These are phyloP conservation scores for Orthosia incerta DNA, from an alignment of 2,888 invertebrate species.

Conservation along the genomic window DNA sequence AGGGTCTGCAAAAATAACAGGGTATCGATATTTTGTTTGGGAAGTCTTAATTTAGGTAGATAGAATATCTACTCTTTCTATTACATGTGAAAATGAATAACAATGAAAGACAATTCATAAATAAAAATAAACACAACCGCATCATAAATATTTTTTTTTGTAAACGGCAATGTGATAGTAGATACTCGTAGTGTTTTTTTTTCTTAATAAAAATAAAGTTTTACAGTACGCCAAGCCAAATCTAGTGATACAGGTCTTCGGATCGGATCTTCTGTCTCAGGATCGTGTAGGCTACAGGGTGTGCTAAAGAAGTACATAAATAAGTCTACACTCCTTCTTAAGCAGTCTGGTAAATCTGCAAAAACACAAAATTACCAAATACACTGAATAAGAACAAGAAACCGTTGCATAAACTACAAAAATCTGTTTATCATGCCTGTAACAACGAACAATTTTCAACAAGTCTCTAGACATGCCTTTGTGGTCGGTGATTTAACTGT, in stretches of 20 bases:
- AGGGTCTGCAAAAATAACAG: conserved; percentile 71
- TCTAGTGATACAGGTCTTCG: no score
- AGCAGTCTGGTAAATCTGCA: not conserved
- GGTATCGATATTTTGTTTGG: not conserved
- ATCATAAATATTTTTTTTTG: not conserved
- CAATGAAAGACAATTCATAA: no score
- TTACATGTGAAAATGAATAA: no score
- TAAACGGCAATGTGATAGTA: not conserved
- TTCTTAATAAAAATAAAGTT: not conserved
- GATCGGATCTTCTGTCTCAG: no score
- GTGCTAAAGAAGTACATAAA: not conserved
- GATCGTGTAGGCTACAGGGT: not conserved
- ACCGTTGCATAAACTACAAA: not conserved
- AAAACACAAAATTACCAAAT: not conserved
- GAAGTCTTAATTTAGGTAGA: not conserved
- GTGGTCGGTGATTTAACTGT: not conserved
- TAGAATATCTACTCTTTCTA: no score
- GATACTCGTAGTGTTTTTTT: not conserved
- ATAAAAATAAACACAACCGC: no score
- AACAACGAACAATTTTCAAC: not conserved
- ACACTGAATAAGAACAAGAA: not conserved
- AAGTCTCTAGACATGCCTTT: not conserved
- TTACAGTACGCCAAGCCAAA: not conserved
- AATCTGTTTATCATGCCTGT: not conserved
- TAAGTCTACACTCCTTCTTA: not conserved